Evolutionary conservation across 2,113 vertebrate species (phyloP).

Genomic region (Casuarius casuarius): DNA sequence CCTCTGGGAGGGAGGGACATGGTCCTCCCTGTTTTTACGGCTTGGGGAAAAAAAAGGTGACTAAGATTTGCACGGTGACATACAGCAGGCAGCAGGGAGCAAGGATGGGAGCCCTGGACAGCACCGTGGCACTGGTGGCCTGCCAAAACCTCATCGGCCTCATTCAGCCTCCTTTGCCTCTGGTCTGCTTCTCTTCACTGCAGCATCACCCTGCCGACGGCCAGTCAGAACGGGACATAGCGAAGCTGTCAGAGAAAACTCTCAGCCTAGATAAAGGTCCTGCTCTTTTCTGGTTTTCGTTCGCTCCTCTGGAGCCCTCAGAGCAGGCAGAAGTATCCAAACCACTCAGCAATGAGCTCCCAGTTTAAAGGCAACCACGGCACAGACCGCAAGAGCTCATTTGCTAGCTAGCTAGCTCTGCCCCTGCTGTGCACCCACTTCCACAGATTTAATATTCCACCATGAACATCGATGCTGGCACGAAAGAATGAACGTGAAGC

Average conservation of each 20-base stretch:
- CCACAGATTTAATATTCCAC: not conserved
- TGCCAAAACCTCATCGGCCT: not conserved
- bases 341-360: fast-evolving
- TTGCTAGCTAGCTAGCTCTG: not conserved
- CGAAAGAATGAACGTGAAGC: not conserved
- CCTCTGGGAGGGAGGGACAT: not conserved
- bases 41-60: not conserved
- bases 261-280: not conserved
- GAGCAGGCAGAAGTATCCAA: not conserved
- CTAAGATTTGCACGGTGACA: not conserved
- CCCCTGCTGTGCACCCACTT: not conserved
- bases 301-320: too few species aligned
- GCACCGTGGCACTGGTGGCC: not conserved
- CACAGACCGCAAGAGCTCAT: fast-evolving
- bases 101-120: not conserved
- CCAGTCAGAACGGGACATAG: not conserved
- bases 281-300: not conserved
- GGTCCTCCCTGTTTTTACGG: not conserved
- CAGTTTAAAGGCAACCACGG: not conserved
- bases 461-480: fast-evolving
- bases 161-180: not conserved
- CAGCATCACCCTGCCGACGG: not conserved
- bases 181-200: not conserved
- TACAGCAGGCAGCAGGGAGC: not conserved
- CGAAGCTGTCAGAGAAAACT: not conserved